A percentile compares a stretch with the other conserved stretches of the same genome.
These are phyloP conservation scores for Chrysina gloriosa DNA, from an alignment of 2,888 invertebrate species.

Conservation along the genomic window DNA sequence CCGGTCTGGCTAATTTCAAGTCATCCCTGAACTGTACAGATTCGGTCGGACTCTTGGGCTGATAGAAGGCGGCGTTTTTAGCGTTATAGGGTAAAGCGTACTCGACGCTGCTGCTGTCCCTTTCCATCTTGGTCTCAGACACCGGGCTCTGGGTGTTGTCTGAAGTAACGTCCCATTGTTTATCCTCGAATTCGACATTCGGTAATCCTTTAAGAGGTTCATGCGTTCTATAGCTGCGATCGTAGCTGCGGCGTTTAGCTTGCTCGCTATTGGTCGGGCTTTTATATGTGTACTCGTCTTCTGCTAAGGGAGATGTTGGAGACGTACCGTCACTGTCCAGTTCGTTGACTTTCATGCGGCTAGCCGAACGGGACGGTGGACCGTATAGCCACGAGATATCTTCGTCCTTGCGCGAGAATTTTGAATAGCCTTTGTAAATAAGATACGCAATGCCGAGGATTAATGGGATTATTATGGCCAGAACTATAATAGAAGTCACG, in stretches of 20 bases:
- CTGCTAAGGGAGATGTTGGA: constrained; percentile 47
- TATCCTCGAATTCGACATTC: constrained; percentile 82
- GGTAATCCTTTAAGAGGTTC: constrained; percentile 82
- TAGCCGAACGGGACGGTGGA: constrained; percentile 51
- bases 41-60: constrained; percentile 11
- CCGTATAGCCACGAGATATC: constrained; percentile 59
- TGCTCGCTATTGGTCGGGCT: constrained; percentile 55
- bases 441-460: constrained; percentile 72
- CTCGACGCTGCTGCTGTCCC: constrained; percentile 35
- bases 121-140: constrained; percentile 38
- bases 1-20: constrained; percentile 4
- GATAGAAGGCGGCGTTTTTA: constrained; percentile 8
- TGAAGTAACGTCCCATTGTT: constrained; percentile 79
- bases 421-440: constrained; percentile 72
- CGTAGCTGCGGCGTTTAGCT: constrained; percentile 77
- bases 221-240: constrained; percentile 84
- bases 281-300: constrained; percentile 54
- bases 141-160: constrained; percentile 33
- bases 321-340: constrained; percentile 44
- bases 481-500: constrained; percentile 80
- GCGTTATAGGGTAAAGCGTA: constrained; percentile 36
- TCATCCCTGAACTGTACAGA: constrained; percentile 1
- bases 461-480: constrained; percentile 81
- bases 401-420: constrained; percentile 56
- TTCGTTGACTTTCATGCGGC: constrained; percentile 51